Base-by-base conservation (phyloP, 2,113 vertebrate genomes). In the Ciconia boyciana region DNA sequence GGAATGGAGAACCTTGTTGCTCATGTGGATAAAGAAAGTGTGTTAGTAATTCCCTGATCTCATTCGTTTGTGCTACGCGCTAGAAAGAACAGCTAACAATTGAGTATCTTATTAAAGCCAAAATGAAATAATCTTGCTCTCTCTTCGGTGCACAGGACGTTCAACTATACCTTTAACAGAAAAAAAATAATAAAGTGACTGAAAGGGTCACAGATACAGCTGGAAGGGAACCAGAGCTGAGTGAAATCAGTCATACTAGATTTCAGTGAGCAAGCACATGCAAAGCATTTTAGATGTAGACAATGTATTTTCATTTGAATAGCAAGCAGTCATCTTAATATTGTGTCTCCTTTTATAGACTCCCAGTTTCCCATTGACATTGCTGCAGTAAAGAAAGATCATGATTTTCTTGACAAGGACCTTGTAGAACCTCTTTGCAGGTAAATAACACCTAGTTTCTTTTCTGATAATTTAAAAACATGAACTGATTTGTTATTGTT, bases 391-490 rank as follows among this genome's bases (percentile, higher is more conserved):
- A 99, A 99, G 98, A 99, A 98, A 92, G 99, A 99, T 95, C 99
- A 99, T 98, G 99, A 99, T 97, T 99, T 99, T 97, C 98, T 99
- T 96, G 99, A 99, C 94, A 99, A 99, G 98, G 99, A 99, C 96
- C 99, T 99, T 62, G 99, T 99, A 98, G 99, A 99, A 97, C 98
- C 99, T 97, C 98, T 99, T 96, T 99, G 98, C 98, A 99, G 99
- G 99, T 99, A 99, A 99, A 68, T 26, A 85, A 87, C 28, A 51
- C 19, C 54, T 81, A 24, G 44, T 71, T 94, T 97, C 15, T 83
- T 92, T 85, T 94, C 64, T 74, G 62, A 31, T 90, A 26, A 87
- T 94, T 62, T 65, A 58, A 85, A 90, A 92, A 32, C 31, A 2
- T 49, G 2, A 72, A 26, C 41, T 80, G 55, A 43, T 93, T 92